Conservation (phyloP, 2,888 invertebrate genomes). For the Lagria hirta region DNA sequence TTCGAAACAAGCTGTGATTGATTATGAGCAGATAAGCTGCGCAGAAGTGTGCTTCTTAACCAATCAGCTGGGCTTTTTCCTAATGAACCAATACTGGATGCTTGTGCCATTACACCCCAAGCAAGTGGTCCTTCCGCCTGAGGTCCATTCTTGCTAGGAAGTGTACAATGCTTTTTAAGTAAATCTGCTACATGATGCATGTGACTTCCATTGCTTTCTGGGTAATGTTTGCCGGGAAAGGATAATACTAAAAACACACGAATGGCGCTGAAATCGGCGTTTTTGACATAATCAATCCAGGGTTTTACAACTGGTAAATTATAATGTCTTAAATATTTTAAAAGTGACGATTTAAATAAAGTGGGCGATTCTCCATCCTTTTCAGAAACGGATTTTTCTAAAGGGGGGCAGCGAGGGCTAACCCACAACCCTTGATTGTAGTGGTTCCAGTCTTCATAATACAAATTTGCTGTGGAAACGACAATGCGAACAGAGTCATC, state of each 20-base stretch:
- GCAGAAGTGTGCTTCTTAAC: conserved; percentile 75
- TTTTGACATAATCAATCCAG: conserved; percentile 73
- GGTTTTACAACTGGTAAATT: conserved; percentile 65
- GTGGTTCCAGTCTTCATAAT: conserved; percentile 90
- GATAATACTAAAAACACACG: conserved; percentile 87
- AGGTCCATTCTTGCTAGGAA: conserved; percentile 43
- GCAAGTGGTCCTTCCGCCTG: conserved; percentile 49
- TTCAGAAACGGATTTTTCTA: conserved; percentile 59
- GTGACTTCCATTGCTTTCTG: conserved; percentile 48
- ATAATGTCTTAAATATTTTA: conserved; percentile 77
- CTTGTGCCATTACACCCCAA: conserved; percentile 73
- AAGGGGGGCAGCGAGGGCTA: conserved; percentile 73
- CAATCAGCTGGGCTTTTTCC: conserved; percentile 72
- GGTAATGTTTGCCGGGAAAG: conserved; percentile 75
- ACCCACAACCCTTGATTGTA: conserved; percentile 94
- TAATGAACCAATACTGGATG: conserved; percentile 87
- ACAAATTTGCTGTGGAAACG: conserved; percentile 89
- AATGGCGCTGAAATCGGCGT: conserved; percentile 79
- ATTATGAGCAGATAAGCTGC: conserved; percentile 60
- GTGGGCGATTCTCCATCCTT: conserved; percentile 79
- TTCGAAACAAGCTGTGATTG: conserved; percentile 58
- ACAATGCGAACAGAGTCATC: conserved; percentile 82
- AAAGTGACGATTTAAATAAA: conserved; percentile 74
- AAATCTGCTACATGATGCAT: conserved; percentile 63
- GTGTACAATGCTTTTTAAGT: conserved; percentile 53